Evolutionary conservation across 2,797 vertebrate species (phyloP), one percentile per base, ranked within the genome.

Genomic region (Carcharodon carcharias): DNA sequence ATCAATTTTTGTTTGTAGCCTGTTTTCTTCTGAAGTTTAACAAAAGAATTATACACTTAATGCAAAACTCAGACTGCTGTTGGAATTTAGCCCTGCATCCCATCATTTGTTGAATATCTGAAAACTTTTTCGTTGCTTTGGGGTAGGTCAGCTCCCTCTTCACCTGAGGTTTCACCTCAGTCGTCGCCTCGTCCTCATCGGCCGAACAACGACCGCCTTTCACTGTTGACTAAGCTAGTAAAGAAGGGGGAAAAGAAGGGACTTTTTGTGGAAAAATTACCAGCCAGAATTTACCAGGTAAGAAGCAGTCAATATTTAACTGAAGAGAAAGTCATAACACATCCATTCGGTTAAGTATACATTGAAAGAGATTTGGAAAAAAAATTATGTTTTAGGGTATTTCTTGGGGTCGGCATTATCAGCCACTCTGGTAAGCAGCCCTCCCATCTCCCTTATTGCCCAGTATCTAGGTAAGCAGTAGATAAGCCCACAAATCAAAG

Each of bases 201-300:
- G 96, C 99, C 99, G 96, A 99, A 98, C 98, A 99, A 98, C 31
- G 99, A 99, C 97, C 98, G 99, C 0, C 99, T 99, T 89, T 99
- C 99, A 96, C 98, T 99, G 97, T 97, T 99, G 96, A 99, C 99
- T 56, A 99, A 99, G 63, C 97, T 99, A 96, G 99, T 99, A 96
- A 98, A 98, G 96, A 99, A 99, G 96, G 99, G 99, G 77, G 99
- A 99, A 96, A 99, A 99, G 97, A 99, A 99, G 97, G 99, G 99
- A 2, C 98, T 99, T 11, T 99, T 99, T 98, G 99, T 99, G 45
- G 99, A 99, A 97, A 99, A 99, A 97, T 99, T 99, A 99, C 99
- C 99, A 0, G 99, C 98, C 96, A 97, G 99, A 96, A 99, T 99
- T 97, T 99, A 99, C 97, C 99, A 99, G 99, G 99, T 99, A 97